A percentile compares a stretch with the other conserved stretches of the same genome.
Conservation (phyloP, 2,113 vertebrate genomes). For the Labeo catla region DNA sequence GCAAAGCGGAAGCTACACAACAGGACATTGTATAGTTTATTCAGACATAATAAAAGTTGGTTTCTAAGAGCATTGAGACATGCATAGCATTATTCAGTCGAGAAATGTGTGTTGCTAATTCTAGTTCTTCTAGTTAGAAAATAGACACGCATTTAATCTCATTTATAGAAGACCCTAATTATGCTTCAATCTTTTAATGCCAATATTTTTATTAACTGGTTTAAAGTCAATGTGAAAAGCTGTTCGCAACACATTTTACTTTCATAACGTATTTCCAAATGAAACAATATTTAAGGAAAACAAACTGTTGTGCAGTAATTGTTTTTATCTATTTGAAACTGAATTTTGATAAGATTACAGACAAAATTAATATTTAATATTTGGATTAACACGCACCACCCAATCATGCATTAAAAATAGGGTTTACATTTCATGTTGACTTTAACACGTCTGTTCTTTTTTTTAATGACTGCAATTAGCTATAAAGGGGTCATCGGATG, state of each 20-base stretch:
- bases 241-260: neutral
- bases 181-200: neutral
- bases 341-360: too few relatives aligned
- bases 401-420: neutral
- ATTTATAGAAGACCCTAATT: neutral
- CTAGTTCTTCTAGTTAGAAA: neutral
- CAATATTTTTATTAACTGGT: neutral
- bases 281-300: neutral
- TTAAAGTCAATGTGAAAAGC: neutral
- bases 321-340: neutral
- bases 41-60: neutral
- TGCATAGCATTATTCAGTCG: slow-evolving; percentile 14
- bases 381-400: neutral
- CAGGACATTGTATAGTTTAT: neutral
- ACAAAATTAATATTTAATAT: too few relatives aligned
- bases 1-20: neutral
- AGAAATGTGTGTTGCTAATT: neutral
- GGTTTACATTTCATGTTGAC: neutral
- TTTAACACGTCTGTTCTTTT: neutral
- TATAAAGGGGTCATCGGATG: too few relatives aligned
- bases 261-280: neutral
- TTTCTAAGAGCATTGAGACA: neutral
- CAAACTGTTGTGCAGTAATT: neutral
- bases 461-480: neutral
- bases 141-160: neutral